Evolutionary conservation across 2,888 invertebrate species (phyloP), one percentile per base, ranked within the genome.

Genomic region (Mythimna vitellina): DNA sequence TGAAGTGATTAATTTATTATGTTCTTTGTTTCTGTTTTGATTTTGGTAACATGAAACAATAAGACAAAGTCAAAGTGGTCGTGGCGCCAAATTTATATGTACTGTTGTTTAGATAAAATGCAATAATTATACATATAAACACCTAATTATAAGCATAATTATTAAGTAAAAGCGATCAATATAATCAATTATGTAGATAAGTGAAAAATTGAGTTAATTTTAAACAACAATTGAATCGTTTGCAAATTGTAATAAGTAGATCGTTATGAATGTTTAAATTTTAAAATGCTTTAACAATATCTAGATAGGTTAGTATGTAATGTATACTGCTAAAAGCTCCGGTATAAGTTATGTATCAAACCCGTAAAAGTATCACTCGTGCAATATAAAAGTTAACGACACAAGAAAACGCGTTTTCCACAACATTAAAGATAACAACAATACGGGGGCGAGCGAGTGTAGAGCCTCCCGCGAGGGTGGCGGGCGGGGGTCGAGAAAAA

Each of bases 401-500:
- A 96, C 96, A 96, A 96, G 96, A 96, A 96, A 96, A 96, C 95
- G 96, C 96, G 96, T 96, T 96, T 96, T 96, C 96, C 96, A 96
- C 95, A 95, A 95, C 96, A 96, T 96, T 96, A 96, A 96, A 96
- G 96, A 96, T 96, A 96, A 96, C 95, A 95, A 95, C 95, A 96
- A 96, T 96, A 96, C 95, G 96, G 95, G 95, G 95, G 96, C 93
- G 95, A 95, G 95, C 92, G 95, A 95, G 95, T 94, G 93, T 95
- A 96, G 94, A 95, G 95, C 95, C 95, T 95, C 96, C 95, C 95
- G 94, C 91, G 93, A 92, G 94, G 96, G 95, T 93, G 94, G 93
- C 91, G 91, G 92, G 93, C 92, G 96, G 92, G 96, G 96, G 96
- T 96, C 96, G 96, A 96, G 96, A 97, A 97, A 97, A 97, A 97